A percentile compares a stretch with the other conserved stretches of the same genome.
Conservation (phyloP, 1,140 invertebrate species). For the Delia radicum region DNA sequence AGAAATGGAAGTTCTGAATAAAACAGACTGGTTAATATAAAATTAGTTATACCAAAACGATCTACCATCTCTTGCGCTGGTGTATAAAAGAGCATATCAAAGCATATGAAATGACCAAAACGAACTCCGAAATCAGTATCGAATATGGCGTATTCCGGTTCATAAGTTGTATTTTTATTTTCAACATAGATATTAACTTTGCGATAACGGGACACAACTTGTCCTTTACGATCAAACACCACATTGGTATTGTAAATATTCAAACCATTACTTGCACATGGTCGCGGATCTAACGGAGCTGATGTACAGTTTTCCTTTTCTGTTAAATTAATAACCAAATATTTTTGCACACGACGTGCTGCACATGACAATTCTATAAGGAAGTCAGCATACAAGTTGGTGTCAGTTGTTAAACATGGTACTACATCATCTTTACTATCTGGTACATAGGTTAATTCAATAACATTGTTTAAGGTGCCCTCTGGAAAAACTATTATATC, state of each 20-base stretch:
- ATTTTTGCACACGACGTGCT: conserved; percentile 40
- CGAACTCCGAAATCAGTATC: conserved; percentile 78
- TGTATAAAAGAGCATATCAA: conserved; percentile 72
- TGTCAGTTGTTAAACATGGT: conserved; percentile 17
- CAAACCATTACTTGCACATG: conserved; percentile 45
- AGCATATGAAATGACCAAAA: conserved; percentile 78
- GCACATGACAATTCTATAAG: conserved; percentile 39
- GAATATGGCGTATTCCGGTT: conserved; percentile 62
- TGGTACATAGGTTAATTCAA: conserved; percentile 42
- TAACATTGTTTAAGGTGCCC: conserved; percentile 55
- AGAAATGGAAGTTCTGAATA: conserved; percentile 71
- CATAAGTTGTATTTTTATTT: conserved; percentile 34
- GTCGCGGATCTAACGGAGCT: conserved; percentile 28
- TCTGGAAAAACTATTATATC: conserved; percentile 88
- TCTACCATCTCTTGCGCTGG: conserved; percentile 57
- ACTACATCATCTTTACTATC: not conserved
- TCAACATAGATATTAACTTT: conserved; percentile 71
- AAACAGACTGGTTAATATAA: conserved; percentile 74
- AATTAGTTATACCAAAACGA: conserved; percentile 60
- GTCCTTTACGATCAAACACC: conserved; percentile 66
- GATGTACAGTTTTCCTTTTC: conserved; percentile 63
- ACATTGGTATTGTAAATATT: conserved; percentile 72
- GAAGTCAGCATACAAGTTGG: conserved; percentile 30
- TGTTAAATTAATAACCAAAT: conserved; percentile 73
- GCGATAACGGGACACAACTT: conserved; percentile 65